Conservation (phyloP, 2,797 vertebrate genomes). For the Rhynchonycteris naso region DNA sequence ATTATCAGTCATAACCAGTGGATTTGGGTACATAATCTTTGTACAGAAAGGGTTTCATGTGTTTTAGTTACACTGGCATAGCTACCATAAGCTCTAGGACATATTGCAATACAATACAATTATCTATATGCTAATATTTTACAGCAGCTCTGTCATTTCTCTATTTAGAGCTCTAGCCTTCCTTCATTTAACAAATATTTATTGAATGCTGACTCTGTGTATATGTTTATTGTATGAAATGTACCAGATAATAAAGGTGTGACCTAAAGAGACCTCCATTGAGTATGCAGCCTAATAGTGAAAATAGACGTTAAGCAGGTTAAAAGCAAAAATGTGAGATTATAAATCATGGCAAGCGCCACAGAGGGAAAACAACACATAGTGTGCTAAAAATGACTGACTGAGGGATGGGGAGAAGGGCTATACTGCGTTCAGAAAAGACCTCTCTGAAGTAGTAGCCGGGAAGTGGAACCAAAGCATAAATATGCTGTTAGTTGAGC, state of each 20-base stretch:
- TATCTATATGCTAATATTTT: background rate
- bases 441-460: background rate
- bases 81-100: background rate
- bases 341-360: background rate
- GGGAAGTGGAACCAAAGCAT: constrained; percentile 7
- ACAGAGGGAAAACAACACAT: background rate
- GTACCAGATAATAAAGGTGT: background rate
- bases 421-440: background rate
- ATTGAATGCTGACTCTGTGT: background rate
- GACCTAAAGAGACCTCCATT: constrained; percentile 2
- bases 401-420: background rate
- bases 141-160: background rate
- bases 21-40: background rate
- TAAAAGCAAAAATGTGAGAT: constrained; percentile 34
- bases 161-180: constrained; percentile 22
- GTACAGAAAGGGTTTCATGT: background rate
- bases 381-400: background rate
- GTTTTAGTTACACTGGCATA: constrained; percentile 6
- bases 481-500: background rate
- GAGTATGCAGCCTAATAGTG: background rate
- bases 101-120: background rate
- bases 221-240: background rate
- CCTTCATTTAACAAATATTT: constrained; percentile 50
- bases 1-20: background rate
- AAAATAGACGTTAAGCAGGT: constrained; percentile 12